Base-by-base conservation (phyloP, 2,797 vertebrate species). In the Eospalax fontanierii region DNA sequence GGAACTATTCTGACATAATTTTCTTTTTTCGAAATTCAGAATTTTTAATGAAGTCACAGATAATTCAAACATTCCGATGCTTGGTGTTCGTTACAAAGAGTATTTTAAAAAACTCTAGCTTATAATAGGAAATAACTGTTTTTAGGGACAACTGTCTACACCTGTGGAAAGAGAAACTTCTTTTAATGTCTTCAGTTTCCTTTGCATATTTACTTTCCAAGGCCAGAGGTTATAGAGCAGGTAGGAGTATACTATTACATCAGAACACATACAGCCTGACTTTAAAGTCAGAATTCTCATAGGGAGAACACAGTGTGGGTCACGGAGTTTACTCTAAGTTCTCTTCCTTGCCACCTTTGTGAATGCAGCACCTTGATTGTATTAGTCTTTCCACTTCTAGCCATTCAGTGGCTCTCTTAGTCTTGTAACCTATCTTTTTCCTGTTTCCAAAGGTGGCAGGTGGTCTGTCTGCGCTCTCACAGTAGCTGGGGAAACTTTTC, bases 1-100 rank as follows among this genome's bases (percentile, higher is more conserved):
- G 71, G 54, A 85, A 82, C 38, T 93, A 86, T 71, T 46, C 74
- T 92, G 85, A 71, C n/a, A n/a, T n/a, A n/a, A n/a, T n/a, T n/a
- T 18, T 24, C 28, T 79, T 82, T 80, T 91, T 54, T 74, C 30
- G 59, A 79, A 86, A 87, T 83, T 73, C n/a, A 68, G 50, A 88
- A 88, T 81, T 86, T 92, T 33, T 50, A 63, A 30, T 61, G 70
- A 96, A 86, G 11, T 65, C 71, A 4, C 79, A 1, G 2, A 15
- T 30, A 91, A 85, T 87, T 71, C 57, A 87, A 71, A 46, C 22
- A 71, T 68, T 71, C 46, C n/a, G 33, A 3, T 83, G 19, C 33
- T 84, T 8, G 28, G 15, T 79, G 33, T 38, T 19, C 35, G 70
- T 30, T 59, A 9, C 73, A 89, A 96, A 88, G 30, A n/a, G 71